These are phyloP conservation scores for Pedionomus torquatus DNA, from an alignment of 2,113 vertebrate species.

Conservation along the genomic window DNA sequence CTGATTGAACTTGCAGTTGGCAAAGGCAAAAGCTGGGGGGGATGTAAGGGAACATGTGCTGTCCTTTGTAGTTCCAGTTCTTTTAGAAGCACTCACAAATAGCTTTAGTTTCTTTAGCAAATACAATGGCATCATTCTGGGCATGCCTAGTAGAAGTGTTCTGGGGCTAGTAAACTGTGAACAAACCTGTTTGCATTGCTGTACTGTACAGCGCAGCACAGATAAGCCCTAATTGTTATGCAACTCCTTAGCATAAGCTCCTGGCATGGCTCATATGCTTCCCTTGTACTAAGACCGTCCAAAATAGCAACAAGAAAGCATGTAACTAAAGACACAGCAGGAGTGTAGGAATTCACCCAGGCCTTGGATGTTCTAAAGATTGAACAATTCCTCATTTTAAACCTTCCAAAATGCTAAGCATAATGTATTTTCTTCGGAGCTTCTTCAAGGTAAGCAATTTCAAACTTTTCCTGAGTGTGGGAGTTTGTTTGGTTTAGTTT, in stretches of 20 bases:
- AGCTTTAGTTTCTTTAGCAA: constrained; percentile 73
- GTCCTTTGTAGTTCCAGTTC: constrained; percentile 60
- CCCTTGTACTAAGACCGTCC: constrained; percentile 77
- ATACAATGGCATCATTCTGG: constrained; percentile 75
- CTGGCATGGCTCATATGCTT: constrained; percentile 75
- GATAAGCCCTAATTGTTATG: constrained; percentile 83
- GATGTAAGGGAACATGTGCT: constrained; percentile 62
- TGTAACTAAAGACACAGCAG: constrained; percentile 76
- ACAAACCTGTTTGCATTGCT: constrained; percentile 80
- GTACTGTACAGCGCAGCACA: constrained; percentile 65
- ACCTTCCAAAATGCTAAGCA: constrained; percentile 79
- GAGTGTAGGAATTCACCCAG: constrained; percentile 68
- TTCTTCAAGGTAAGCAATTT: constrained; percentile 86
- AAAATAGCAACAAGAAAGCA: constrained; percentile 84
- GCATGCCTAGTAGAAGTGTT: constrained; percentile 77
- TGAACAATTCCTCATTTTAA: constrained; percentile 52
- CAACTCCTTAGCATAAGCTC: constrained; percentile 83
- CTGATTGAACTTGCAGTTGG: constrained; percentile 57
- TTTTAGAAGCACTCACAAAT: constrained; percentile 68
- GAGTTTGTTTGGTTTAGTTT: constrained; percentile 29
- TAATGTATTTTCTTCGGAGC: constrained; percentile 84
- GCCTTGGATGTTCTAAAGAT: constrained; percentile 52
- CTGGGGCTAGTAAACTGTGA: constrained; percentile 75
- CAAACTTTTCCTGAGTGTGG: constrained; percentile 51
- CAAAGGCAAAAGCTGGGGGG: constrained; percentile 45